phyloP scores from a whole-genome alignment of 1,140 invertebrate genomes.

The Campoletis sonorensis region DNA sequence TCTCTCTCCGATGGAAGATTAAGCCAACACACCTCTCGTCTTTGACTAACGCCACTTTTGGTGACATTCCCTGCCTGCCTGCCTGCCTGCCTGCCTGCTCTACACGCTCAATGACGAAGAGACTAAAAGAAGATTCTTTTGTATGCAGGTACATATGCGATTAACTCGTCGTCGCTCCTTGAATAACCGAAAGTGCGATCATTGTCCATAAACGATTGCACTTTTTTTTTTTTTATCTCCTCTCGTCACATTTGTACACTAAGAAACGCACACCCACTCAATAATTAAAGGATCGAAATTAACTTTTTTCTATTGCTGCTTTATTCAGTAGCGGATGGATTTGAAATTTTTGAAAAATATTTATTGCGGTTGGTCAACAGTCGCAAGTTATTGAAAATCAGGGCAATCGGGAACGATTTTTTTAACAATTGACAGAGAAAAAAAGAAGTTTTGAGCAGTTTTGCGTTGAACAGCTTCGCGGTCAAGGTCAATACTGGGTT shows the following conservation, averaged over 20 bases:
- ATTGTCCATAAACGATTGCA: constrained; percentile 4
- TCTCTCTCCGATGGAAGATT: constrained; percentile 22
- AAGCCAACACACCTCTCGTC: constrained; percentile 37
- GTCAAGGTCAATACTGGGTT: too few relatives aligned
- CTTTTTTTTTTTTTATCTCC: not conserved
- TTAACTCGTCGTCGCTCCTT: not conserved
- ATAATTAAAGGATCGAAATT: too few relatives aligned
- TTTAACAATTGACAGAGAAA: too few relatives aligned
- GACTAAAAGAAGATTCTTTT: constrained; percentile 12
- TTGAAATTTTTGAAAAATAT: too few relatives aligned
- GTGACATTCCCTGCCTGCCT: constrained; percentile 43
- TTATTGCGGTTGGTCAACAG: too few relatives aligned
- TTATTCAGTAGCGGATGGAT: too few relatives aligned
- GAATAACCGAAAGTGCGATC: constrained; percentile 25
- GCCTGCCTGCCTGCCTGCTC: too few relatives aligned
- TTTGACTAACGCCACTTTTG: constrained; percentile 46
- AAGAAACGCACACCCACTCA: not conserved
- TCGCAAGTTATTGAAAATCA: too few relatives aligned
- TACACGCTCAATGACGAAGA: constrained; percentile 15
- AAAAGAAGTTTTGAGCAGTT: too few relatives aligned
- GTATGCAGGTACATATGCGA: constrained; percentile 10
- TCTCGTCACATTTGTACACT: not conserved
- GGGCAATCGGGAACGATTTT: too few relatives aligned
- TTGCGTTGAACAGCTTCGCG: too few relatives aligned
- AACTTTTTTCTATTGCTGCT: too few relatives aligned